Conservation (phyloP, 2,113 vertebrate species). For the Pluvialis apricaria region DNA sequence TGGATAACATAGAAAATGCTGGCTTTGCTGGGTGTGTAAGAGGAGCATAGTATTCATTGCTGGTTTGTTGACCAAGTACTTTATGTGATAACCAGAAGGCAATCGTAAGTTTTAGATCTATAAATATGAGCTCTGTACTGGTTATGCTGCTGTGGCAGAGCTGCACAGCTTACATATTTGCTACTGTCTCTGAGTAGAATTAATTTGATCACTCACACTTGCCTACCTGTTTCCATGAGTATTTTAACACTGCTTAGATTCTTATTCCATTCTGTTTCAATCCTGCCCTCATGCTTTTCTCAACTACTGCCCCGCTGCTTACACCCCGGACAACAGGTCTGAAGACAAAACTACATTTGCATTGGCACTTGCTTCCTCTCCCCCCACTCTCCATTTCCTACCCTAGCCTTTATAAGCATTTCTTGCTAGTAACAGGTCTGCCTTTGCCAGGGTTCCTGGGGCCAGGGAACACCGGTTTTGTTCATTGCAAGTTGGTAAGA, state of each 20-base stretch:
- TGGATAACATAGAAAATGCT: background rate
- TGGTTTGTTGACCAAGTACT: background rate
- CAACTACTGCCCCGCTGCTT: background rate
- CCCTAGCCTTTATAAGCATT: background rate
- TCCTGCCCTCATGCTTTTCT: background rate
- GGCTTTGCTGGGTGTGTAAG: background rate
- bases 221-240: background rate
- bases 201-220: background rate
- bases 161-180: background rate
- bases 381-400: fast-evolving
- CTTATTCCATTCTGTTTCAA: background rate
- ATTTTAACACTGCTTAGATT: background rate
- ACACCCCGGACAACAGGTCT: background rate
- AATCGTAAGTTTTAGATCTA: background rate
- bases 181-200: background rate
- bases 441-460: background rate
- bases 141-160: background rate
- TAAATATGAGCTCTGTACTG: background rate
- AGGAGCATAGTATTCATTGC: background rate
- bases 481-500: background rate
- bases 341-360: background rate
- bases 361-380: background rate
- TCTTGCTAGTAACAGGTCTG: background rate
- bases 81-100: background rate
- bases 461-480: background rate